Evolutionary conservation across 2,888 invertebrate genomes (phyloP), one percentile per base, ranked within the genome.

Genomic region (Toxonevra muliebris): DNA sequence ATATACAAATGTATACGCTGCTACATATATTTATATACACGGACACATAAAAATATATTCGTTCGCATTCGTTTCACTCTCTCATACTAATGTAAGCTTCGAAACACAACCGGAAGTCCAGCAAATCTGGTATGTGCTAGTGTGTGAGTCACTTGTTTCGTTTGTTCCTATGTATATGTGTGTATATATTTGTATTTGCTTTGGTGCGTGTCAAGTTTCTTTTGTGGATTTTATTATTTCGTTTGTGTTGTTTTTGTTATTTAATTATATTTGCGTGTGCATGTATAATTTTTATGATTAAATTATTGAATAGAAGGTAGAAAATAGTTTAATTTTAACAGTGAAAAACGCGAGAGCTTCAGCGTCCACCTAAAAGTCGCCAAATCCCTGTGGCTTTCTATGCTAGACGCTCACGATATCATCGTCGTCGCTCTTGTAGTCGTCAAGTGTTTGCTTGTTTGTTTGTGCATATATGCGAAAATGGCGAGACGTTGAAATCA

Each of bases 211-310:
- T 58, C 13, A 3, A 17, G 20, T 52, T 40, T 9, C 20, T 10
- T 19, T 57, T 62, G 17, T 43, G 11, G 41, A n/a, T 60, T 57
- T 61, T 61, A n/a, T 53, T 61, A 19, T 57, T 30, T 30, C 30
- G 2, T 30, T 45, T 50, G 43, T 50, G 45, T 50, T 54, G 55
- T 59, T 74, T 72, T 69, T 71, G 57, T 48, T 69, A 70, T 71
- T 81, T 80, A 80, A 81, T 82, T 81, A 78, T 78, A 76, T 75
- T 80, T 78, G 81, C 82, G 81, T 81, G 81, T 70, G 76, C 73
- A 73, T 73, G 74, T 42, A 74, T 71, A 72, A 72, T 74, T 69
- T 71, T 66, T 64, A 61, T 68, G 70, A 64, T 69, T 60, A 66
- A 68, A 66, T 52, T 48, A 60, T 58, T 63, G 59, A 43, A 30